Evolutionary conservation across 2,797 vertebrate species (phyloP).

Genomic region (Buceros bicornis): DNA sequence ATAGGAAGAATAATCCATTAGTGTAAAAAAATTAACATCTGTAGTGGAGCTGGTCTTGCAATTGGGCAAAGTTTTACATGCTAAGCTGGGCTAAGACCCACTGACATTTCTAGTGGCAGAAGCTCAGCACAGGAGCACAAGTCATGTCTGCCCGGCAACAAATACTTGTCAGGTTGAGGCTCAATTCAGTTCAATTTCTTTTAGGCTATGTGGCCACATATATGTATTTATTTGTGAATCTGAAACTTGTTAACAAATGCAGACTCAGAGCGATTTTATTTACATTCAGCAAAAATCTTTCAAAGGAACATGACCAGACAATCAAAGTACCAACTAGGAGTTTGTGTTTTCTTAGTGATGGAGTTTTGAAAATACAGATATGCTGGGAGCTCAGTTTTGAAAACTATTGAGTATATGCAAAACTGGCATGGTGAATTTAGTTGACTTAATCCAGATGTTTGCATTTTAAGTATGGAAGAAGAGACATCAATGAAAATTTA

Average conservation of each 20-base stretch:
- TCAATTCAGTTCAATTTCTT: neutral
- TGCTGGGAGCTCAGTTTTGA: neutral
- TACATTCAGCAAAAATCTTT: slow-evolving; percentile 21
- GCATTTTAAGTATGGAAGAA: slow-evolving; percentile 47
- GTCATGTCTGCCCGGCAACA: neutral
- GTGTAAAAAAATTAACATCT: neutral
- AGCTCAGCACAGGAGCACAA: neutral
- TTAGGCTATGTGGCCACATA: neutral
- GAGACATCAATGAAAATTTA: slow-evolving; percentile 50
- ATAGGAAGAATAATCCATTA: neutral
- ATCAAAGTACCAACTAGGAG: neutral
- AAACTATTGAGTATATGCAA: neutral
- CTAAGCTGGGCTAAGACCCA: neutral
- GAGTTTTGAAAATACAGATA: slow-evolving; percentile 16
- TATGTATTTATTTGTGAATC: neutral
- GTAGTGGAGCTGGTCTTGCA: neutral
- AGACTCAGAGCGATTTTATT: slow-evolving; percentile 1
- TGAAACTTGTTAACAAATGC: neutral
- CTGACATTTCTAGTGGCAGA: neutral
- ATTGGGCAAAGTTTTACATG: neutral
- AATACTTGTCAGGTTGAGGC: neutral
- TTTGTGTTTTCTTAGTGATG: slow-evolving; percentile 11
- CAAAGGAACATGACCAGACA: slow-evolving; percentile 11
- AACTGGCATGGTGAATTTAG: slow-evolving; percentile 32
- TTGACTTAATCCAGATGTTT: slow-evolving; percentile 63